Evolutionary conservation across 2,888 invertebrate species (phyloP).

Genomic region (Amphipyra berbera): DNA sequence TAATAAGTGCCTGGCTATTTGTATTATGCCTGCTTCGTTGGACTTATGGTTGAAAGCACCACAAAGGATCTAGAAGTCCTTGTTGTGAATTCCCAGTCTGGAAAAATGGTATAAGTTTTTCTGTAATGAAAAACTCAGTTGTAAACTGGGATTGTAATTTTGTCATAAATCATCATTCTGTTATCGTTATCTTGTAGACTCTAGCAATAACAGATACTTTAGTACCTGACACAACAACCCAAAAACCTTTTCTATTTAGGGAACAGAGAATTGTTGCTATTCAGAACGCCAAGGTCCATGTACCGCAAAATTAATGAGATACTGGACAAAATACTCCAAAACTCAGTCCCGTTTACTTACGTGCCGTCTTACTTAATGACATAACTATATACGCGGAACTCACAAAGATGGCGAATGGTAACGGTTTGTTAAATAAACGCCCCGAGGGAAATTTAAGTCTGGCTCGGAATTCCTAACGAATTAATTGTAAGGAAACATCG

Average conservation of each 20-base stretch:
- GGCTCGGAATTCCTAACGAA: constrained; percentile 47
- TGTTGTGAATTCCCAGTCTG: background rate
- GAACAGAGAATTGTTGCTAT: no score
- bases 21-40: background rate
- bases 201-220: no score
- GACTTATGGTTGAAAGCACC: background rate
- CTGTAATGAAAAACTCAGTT: no score
- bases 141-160: no score
- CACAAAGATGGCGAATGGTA: constrained; percentile 39
- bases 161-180: no score
- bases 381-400: constrained; percentile 33
- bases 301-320: no score
- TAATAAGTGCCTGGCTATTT: constrained; percentile 9
- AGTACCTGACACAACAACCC: no score
- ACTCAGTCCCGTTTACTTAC: background rate
- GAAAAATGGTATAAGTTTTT: background rate
- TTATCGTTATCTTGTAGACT: no score
- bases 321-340: background rate
- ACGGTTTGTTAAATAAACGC: constrained; percentile 59
- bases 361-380: constrained; percentile 11
- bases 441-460: constrained; percentile 59
- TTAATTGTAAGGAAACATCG: constrained; percentile 53
- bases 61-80: background rate
- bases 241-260: no score
- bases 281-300: no score